Evolutionary conservation across 2,888 invertebrate species (phyloP).

Genomic region (Osmoderma eremita): DNA sequence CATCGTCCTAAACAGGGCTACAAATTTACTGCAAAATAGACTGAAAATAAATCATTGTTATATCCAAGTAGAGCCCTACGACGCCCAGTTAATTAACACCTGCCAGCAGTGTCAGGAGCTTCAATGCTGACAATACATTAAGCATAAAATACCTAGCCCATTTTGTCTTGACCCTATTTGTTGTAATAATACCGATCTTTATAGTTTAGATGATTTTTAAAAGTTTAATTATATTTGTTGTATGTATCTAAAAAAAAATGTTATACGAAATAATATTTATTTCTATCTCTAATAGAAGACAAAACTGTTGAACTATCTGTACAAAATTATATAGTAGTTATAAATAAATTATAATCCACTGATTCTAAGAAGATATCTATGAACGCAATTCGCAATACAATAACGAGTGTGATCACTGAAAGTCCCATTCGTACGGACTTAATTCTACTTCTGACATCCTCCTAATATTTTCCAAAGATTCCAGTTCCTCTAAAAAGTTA

Average conservation of each 20-base stretch:
- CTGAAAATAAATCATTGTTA: conserved; percentile 64
- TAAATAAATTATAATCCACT: conserved; percentile 27
- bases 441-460: conserved; percentile 71
- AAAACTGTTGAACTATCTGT: conserved; percentile 20
- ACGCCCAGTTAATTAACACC: conserved; percentile 59
- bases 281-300: conserved; percentile 27
- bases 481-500: conserved; percentile 69
- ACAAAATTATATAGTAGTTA: conserved; percentile 18
- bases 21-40: conserved; percentile 62
- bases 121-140: conserved; percentile 42
- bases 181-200: conserved; percentile 10
- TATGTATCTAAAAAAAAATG: not conserved
- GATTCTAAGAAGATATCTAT: conserved; percentile 22
- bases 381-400: conserved; percentile 19
- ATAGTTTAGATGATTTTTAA: conserved; percentile 23
- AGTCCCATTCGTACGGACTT: conserved; percentile 75
- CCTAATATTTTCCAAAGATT: conserved; percentile 69
- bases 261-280: conserved; percentile 30
- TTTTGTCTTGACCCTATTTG: conserved; percentile 27
- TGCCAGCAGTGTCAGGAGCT: conserved; percentile 50
- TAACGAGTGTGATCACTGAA: conserved; percentile 54
- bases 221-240: conserved; percentile 10
- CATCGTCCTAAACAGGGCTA: conserved; percentile 63
- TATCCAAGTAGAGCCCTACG: conserved; percentile 67
- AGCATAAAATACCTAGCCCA: not conserved